Base-by-base conservation (phyloP, 2,797 vertebrate species). In the Artibeus lituratus region DNA sequence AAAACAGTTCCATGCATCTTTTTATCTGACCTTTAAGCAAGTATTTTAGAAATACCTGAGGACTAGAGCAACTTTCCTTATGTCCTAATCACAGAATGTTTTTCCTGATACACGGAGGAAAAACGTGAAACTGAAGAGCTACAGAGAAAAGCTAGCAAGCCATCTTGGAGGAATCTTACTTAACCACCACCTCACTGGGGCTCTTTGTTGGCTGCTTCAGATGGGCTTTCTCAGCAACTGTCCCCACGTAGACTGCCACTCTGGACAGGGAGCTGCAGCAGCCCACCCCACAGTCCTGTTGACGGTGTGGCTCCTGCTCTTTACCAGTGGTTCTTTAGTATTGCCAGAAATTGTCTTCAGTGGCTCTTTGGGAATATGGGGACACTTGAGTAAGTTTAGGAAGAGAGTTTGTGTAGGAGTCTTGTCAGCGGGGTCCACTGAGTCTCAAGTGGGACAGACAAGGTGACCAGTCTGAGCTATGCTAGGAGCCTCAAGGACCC, bases 231-330 rank as follows among this genome's bases (percentile, higher is more conserved):
- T n/a, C 19, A 42, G 55, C 35, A 29, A 37, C 9, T n/a, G 11
- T 67, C 39, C n/a, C 87, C 39, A 57, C 16, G 21, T 22, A 83
- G 18, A 55, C 7, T 35, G 32, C 3, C 5, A 7, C 2, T 1
- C 21, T 7, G 16, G 51, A 21, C 16, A 1, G 5, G 15, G 69
- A 2, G 22, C 0, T 19, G 16, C 24, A 5, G 26, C 1, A 47
- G 11, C 2, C 42, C 26, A 32, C 1, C 7, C 73, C 2, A n/a
- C 24, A 12, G 32, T 57, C 32, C 3, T 6, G 1, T 51, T 37
- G 19, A n/a, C 10, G 7, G 26, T 24, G 7, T 0, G 5, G 5
- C 35, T 26, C 5, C 5, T 24, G 9, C 24, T 94, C 6, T 14
- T 42, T 82, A 4, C 24, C 7, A 7, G 4, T 10, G 51, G 4